Base-by-base conservation (phyloP, 2,888 invertebrate genomes). In the Timema podura region DNA sequence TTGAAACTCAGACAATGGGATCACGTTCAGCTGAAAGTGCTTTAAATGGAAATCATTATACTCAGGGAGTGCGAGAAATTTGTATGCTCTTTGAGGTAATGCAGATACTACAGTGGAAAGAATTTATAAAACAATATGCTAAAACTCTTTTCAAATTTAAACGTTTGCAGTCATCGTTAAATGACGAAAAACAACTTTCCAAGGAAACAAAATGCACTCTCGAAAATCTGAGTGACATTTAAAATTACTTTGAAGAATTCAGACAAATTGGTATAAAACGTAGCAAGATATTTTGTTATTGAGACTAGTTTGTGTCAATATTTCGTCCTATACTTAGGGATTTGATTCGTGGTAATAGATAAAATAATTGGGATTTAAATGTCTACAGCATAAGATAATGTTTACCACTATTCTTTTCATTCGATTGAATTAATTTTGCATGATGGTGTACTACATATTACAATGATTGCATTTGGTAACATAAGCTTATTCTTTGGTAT, bases 401-500 rank as follows among this genome's bases (percentile, higher is more conserved):
- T 57, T 13, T 57, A 30, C 15, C 57, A n/a, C 30, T 57, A 10
- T 57, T 57, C 57, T 57, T 57, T 30, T 57, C 57, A 9, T 57
- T 57, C 30, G n/a, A 57, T n/a, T n/a, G 9, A n/a, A 57, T 30
- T 16, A 57, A 57, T 57, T 57, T n/a, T 57, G 57, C 57, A n/a
- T 5, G 5, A 57, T n/a, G 9, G 57, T 57, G 57, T 13, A 16
- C 57, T 16, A 15, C n/a, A 57, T 57, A 13, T 13, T n/a, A 57
- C 57, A 9, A 57, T n/a, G 8, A 57, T 57, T 57, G n/a, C 15
- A 16, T 57, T 9, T 8, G 8, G 57, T 13, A 16, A 9, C 2
- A 57, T 7, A 5, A 57, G 30, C 6, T 30, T 30, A 30, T 30
- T 2, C 30, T 30, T 30, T 30, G 30, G 30, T 30, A 30, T 30